Conservation (phyloP, 2,113 vertebrate species). For the Telmatochromis sp. region DNA sequence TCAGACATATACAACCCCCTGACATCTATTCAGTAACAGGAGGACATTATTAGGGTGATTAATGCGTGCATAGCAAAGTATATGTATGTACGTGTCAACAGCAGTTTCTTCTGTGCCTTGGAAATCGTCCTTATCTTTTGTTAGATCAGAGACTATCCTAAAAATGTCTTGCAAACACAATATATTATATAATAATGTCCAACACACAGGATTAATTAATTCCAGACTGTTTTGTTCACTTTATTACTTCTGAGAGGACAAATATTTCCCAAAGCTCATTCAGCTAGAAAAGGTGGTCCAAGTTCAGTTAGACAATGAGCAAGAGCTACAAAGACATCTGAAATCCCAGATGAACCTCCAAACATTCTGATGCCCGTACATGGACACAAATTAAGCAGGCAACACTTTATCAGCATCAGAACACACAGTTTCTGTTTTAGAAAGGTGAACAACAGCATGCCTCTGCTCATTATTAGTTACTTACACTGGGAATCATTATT, state of each 20-base stretch:
- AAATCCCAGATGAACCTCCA: neutral
- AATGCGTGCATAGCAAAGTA: neutral
- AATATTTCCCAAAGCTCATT: neutral
- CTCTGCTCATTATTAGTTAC: neutral
- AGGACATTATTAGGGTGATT: neutral
- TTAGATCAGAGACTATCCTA: neutral
- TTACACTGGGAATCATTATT: neutral
- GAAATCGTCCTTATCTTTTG: neutral
- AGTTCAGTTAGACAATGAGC: slow-evolving; percentile 8
- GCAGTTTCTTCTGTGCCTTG: neutral
- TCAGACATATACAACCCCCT: slow-evolving; percentile 3
- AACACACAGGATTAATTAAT: neutral
- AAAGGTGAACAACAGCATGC: slow-evolving; percentile 8
- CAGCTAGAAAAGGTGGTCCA: neutral
- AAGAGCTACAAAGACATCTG: neutral
- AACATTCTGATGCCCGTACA: slow-evolving; percentile 6
- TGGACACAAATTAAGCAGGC: slow-evolving; percentile 1
- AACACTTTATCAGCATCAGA: slow-evolving; percentile 11
- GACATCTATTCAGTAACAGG: slow-evolving; percentile 1
- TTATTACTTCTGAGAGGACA: neutral
- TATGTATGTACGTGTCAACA: neutral
- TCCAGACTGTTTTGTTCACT: neutral
- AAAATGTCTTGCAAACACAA: neutral
- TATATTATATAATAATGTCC: neutral
- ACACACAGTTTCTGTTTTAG: neutral